Evolutionary conservation across 2,888 invertebrate genomes (phyloP).

Genomic region (Philonicus albiceps): DNA sequence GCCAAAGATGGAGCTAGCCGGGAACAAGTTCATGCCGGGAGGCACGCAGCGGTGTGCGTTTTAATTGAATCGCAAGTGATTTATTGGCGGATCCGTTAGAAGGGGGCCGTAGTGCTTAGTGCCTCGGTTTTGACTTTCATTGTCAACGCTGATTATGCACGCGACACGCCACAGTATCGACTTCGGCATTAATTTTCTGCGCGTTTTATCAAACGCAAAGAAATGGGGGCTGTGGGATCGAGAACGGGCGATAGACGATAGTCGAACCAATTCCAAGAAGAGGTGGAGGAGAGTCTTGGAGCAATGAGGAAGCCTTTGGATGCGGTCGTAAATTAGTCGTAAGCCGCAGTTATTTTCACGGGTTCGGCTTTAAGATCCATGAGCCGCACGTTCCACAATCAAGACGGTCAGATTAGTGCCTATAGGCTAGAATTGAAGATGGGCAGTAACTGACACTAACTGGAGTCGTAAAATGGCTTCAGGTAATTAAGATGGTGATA

Average conservation of each 20-base stretch:
- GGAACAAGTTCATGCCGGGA: background rate
- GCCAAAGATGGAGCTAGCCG: background rate
- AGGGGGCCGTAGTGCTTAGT: background rate
- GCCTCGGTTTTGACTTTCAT: conserved; percentile 5
- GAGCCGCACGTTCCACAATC: background rate
- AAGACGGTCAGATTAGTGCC: background rate
- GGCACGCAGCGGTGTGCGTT: conserved; percentile 16
- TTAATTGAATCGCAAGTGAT: conserved; percentile 20
- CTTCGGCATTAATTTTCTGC: background rate
- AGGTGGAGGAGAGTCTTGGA: background rate
- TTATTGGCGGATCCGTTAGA: conserved; percentile 17
- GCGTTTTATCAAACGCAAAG: background rate
- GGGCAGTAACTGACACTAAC: conserved; percentile 1
- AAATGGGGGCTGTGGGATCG: background rate
- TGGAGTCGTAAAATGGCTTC: background rate
- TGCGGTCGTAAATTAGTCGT: conserved; percentile 17
- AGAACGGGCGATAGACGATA: background rate
- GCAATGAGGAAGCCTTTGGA: conserved; percentile 21
- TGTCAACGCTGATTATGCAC: conserved; percentile 19
- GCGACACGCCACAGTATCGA: background rate
- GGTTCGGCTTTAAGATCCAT: background rate
- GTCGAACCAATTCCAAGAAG: background rate
- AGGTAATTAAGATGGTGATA: background rate
- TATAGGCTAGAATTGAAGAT: background rate
- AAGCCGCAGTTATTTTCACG: background rate